phyloP scores from a whole-genome alignment of 1,140 invertebrate species.

The Cylas formicarius region DNA sequence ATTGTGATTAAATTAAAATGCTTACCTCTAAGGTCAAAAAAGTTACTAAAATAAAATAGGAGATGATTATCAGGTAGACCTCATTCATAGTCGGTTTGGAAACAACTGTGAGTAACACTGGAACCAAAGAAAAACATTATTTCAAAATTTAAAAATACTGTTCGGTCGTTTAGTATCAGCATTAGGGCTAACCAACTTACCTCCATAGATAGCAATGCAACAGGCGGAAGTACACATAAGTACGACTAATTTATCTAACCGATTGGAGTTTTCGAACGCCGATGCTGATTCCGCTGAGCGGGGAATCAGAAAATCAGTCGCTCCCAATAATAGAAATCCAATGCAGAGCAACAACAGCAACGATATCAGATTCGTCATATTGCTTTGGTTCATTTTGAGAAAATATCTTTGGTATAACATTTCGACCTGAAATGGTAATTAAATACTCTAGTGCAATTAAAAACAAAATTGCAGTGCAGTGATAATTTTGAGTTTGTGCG shows the following conservation, averaged over 20 bases:
- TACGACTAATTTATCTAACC: conserved; percentile 32
- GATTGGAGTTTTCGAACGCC: conserved; percentile 18
- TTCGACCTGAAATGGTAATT: conserved; percentile 59
- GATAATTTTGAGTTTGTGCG: background rate
- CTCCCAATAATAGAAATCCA: conserved; percentile 50
- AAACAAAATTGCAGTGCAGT: background rate
- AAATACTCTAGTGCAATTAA: too few relatives aligned
- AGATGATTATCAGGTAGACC: conserved; percentile 74
- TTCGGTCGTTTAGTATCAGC: too few relatives aligned
- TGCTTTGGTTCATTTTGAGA: conserved; percentile 85
- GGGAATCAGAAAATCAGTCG: conserved; percentile 31
- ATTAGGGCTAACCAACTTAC: conserved; percentile 25
- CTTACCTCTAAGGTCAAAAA: conserved; percentile 49
- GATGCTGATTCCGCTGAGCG: conserved; percentile 13
- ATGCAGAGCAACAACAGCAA: conserved; percentile 64
- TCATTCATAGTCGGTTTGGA: conserved; percentile 80
- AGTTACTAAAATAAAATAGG: conserved; percentile 69
- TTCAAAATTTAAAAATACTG: conserved; percentile 2
- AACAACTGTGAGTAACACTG: conserved; percentile 66
- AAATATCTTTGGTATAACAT: conserved; percentile 89
- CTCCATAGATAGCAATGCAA: conserved; percentile 39
- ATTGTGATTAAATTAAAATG: conserved; percentile 3
- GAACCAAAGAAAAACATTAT: conserved; percentile 35
- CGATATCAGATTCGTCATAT: conserved; percentile 74
- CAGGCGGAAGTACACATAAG: conserved; percentile 37